Evolutionary conservation across 2,888 invertebrate species (phyloP).

Genomic region (Trichogramma evanescens): DNA sequence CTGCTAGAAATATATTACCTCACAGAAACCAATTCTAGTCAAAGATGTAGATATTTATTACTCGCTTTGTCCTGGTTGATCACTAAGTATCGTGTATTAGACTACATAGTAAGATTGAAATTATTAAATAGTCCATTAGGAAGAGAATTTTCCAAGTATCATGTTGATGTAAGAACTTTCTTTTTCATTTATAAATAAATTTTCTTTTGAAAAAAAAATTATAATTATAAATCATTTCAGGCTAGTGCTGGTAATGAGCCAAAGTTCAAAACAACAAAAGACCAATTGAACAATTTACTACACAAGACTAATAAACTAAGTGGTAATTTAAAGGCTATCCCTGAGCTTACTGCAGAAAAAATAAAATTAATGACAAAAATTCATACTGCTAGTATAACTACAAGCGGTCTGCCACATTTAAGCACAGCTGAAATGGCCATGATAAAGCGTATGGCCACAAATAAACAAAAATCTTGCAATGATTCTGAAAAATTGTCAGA

Average conservation of each 20-base stretch:
- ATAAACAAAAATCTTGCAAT: constrained; percentile 16
- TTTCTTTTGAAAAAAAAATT: neutral
- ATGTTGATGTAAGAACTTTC: constrained; percentile 8
- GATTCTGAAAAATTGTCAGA: constrained; percentile 23
- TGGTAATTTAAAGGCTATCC: constrained; percentile 32
- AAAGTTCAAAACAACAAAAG: constrained; percentile 5
- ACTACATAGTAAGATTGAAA: constrained; percentile 26
- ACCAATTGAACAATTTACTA: constrained; percentile 27
- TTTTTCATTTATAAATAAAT: neutral
- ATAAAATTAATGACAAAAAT: constrained; percentile 28
- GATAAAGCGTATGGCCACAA: constrained; percentile 26
- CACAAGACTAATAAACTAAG: constrained; percentile 26
- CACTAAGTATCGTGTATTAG: constrained; percentile 32
- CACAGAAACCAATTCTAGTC: constrained; percentile 24
- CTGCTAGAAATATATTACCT: constrained; percentile 41
- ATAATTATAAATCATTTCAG: neutral
- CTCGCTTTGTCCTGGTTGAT: constrained; percentile 44
- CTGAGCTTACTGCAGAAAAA: constrained; percentile 29
- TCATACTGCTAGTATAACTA: constrained; percentile 29
- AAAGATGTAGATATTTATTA: constrained; percentile 37
- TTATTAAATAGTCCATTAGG: constrained; percentile 31
- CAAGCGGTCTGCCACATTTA: constrained; percentile 30
- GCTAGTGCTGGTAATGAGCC: constrained; percentile 5
- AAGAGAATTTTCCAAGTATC: constrained; percentile 30
- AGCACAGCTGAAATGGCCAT: constrained; percentile 28